Conservation (phyloP, 2,113 vertebrate genomes). For the Colinus virginianus region DNA sequence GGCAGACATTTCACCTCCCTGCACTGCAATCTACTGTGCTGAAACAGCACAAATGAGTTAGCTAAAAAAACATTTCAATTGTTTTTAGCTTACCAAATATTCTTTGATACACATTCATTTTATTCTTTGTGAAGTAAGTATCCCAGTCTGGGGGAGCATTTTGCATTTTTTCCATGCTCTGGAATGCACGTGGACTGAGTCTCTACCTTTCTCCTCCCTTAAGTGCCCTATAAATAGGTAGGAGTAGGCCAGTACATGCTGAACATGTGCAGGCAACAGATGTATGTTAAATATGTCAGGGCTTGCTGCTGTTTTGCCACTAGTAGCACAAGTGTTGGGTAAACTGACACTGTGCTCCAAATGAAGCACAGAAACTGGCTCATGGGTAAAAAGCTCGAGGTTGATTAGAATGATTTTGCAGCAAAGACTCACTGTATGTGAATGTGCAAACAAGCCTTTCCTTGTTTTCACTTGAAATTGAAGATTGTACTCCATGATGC, state of each 20-base stretch:
- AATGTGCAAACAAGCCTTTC: not conserved
- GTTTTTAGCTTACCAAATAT: not conserved
- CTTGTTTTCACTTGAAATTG: not conserved
- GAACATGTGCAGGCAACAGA: not conserved
- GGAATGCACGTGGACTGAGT: not conserved
- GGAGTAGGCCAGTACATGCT: not conserved
- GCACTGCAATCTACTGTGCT: not conserved
- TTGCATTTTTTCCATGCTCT: not conserved
- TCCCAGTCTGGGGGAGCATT: not conserved
- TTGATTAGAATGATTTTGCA: not conserved
- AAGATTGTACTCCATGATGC: not conserved
- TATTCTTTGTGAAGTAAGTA: not conserved
- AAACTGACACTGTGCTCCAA: not conserved
- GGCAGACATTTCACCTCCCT: not conserved
- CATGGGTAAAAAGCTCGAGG: not conserved
- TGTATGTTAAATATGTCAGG: not conserved
- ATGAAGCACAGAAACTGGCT: not conserved
- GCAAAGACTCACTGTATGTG: not conserved
- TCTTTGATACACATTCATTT: not conserved
- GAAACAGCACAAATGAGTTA: not conserved
- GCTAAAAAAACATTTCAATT: accelerated
- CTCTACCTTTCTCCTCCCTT: not conserved
- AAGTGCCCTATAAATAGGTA: not conserved
- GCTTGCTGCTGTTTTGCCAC: not conserved
- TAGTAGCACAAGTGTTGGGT: not conserved